Evolutionary conservation across 2,113 vertebrate genomes (phyloP), one percentile per base, ranked within the genome.

Genomic region (Oplegnathus fasciatus): DNA sequence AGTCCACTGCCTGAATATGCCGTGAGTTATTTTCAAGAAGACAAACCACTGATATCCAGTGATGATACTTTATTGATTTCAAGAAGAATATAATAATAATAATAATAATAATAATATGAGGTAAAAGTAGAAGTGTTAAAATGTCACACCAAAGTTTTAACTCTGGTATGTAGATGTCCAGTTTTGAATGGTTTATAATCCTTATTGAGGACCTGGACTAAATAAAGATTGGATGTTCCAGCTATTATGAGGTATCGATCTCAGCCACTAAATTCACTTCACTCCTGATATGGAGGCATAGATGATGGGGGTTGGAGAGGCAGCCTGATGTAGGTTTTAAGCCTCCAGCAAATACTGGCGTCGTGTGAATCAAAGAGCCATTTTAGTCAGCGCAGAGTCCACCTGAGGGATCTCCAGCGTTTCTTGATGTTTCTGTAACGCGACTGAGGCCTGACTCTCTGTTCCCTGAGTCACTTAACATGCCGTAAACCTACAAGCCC

Each of bases 361-460:
- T 15, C 0, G 55, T 60, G 78, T 85, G 75, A 91, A 87, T 91
- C 84, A 88, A 87, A 83, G 89, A 87, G 79, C 54, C 62, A 83
- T 83, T 85, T 85, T 32, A 78, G 71, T 67, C 69, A 9, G 24
- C 50, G 58, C 58, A 48, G 71, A 50, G 20, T 71, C 62, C 3
- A 50, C 84, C 86, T 24, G 70, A 46, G 77, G 44, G 86, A 34
- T 62, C 81, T 24, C 42, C 58, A 15, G 13, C 40, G 55, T 66
- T 60, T 83, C 44, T 80, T 78, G 61, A 87, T 77, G 80, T 65
- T 48, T 34, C 65, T 34, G 22, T 8, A 37, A 46, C 22, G 67
- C 54, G 78, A 78, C 1, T 10, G 32, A 80, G 48, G 69, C 37
- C 65, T n/a, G 9, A 54, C 72, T 22, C 15, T 32, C 57, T 34